Base-by-base conservation (phyloP, 2,113 vertebrate genomes). In the Argyrosomus japonicus region DNA sequence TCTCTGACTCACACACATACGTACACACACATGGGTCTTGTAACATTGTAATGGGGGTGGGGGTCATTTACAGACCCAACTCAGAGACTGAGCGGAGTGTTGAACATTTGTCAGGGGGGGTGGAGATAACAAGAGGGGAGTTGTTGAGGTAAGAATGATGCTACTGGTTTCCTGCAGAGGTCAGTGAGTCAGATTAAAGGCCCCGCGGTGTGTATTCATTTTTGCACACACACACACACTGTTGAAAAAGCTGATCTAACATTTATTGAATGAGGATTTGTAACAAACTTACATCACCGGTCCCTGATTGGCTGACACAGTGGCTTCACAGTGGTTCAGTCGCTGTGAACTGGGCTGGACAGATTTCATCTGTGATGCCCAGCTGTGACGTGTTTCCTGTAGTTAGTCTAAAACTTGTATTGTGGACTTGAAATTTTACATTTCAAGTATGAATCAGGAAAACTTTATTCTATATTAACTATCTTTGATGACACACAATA, bases 41-140 rank as follows among this genome's bases (percentile, higher is more conserved):
- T 75, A 83, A 64, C 62, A 73, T 11, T 58, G 58, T 77, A 14
- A 85, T 71, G 75, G 69, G 29, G 76, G 81, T 77, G 69, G 29
- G 76, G 81, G 79, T 85, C 83, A 60, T 77, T 70, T 50, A 86
- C 17, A 79, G 87, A 88, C 81, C 80, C 61, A 86, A 88, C 84
- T 77, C 47, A 71, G 58, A 82, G 72, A 86, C 76, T 70, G 70
- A 75, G 77, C 70, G 81, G 87, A 53, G 65, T 62, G 82, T 43
- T 25, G 57, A 14, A 18, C 5, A 19, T 60, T 7, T 25, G 68
- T 29, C 32, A 29, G 36, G 58, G 48, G 47, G 19, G 68, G 21
- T 40, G 9, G 25, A 77, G 70, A 25, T 2, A 19, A 72, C 29
- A 36, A n/a, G n/a, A 51, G 17, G 45, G 18, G 54, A 47, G 40